Conservation (phyloP, 2,113 vertebrate genomes). For the Notarius lentiginosus region DNA sequence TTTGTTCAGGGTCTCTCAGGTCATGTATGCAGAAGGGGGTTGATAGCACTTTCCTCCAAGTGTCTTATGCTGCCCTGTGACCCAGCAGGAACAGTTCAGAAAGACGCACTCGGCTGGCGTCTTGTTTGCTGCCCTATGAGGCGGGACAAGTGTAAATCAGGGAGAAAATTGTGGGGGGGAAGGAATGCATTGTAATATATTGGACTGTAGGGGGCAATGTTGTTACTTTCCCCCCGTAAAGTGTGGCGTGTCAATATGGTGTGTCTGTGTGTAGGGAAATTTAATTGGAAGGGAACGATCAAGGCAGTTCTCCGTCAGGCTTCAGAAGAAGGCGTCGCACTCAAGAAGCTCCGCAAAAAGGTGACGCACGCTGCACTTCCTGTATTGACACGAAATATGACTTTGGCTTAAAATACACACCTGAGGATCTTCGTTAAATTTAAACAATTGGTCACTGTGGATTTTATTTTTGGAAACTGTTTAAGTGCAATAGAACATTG, state of each 20-base stretch:
- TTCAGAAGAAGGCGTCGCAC: slow-evolving; percentile 83
- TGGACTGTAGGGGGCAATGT: slow-evolving; percentile 59
- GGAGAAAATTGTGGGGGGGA: not conserved
- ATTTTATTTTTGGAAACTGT: not conserved
- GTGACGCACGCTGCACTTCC: slow-evolving; percentile 49
- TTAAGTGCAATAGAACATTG: not conserved
- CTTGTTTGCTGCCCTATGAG: not conserved
- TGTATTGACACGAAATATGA: not conserved
- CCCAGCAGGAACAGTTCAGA: not conserved
- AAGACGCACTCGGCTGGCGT: not conserved
- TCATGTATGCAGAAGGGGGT: too few relatives aligned
- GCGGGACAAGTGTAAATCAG: not conserved
- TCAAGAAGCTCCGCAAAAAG: slow-evolving; percentile 95
- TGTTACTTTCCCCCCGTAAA: not conserved
- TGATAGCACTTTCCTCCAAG: not conserved
- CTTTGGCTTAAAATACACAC: not conserved
- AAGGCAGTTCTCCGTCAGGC: slow-evolving; percentile 82
- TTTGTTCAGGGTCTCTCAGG: too few relatives aligned
- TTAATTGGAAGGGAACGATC: slow-evolving; percentile 97
- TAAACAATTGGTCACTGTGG: not conserved
- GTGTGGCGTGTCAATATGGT: not conserved
- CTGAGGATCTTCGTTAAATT: not conserved
- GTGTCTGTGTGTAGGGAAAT: slow-evolving; percentile 79
- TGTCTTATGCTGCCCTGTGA: not conserved
- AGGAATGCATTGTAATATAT: not conserved